These are phyloP conservation scores for Caenorhabditis virilis DNA, from an alignment of 2,888 invertebrate genomes.

Conservation along the genomic window DNA sequence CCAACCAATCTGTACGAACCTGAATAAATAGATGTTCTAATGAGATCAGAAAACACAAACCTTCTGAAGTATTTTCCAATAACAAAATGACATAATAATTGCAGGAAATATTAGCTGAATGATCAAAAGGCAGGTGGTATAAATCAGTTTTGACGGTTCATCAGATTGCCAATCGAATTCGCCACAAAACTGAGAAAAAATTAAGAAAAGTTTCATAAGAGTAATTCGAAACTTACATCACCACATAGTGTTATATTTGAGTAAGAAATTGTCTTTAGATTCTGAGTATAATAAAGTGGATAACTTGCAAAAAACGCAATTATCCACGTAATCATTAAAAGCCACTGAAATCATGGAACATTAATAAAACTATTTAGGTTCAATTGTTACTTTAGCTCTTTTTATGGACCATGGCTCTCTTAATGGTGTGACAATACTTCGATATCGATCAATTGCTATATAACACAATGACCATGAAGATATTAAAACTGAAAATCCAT, in stretches of 20 bases:
- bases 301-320: slow-evolving; percentile 58
- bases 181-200: slow-evolving; percentile 61
- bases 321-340: slow-evolving; percentile 57
- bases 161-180: slow-evolving; percentile 61
- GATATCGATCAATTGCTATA: slow-evolving; percentile 92
- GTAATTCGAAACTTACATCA: slow-evolving; percentile 41
- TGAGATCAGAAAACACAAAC: slow-evolving; percentile 21
- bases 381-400: slow-evolving; percentile 45
- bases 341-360: slow-evolving; percentile 37
- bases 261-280: slow-evolving; percentile 56
- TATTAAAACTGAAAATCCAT: slow-evolving; percentile 82
- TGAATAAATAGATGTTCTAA: slow-evolving; percentile 8
- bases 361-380: neutral
- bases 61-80: slow-evolving; percentile 68
- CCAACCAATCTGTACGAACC: slow-evolving; percentile 66
- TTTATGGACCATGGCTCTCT: slow-evolving; percentile 63
- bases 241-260: slow-evolving; percentile 60
- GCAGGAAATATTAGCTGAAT: slow-evolving; percentile 64
- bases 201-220: neutral
- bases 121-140: slow-evolving; percentile 54
- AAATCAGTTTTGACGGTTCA: slow-evolving; percentile 41
- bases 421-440: slow-evolving; percentile 66
- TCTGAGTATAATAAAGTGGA: slow-evolving; percentile 62
- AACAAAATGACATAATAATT: slow-evolving; percentile 65
- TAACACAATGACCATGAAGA: slow-evolving; percentile 95